These are phyloP conservation scores for Encarsia formosa DNA, from an alignment of 2,888 invertebrate species.

Conservation along the genomic window DNA sequence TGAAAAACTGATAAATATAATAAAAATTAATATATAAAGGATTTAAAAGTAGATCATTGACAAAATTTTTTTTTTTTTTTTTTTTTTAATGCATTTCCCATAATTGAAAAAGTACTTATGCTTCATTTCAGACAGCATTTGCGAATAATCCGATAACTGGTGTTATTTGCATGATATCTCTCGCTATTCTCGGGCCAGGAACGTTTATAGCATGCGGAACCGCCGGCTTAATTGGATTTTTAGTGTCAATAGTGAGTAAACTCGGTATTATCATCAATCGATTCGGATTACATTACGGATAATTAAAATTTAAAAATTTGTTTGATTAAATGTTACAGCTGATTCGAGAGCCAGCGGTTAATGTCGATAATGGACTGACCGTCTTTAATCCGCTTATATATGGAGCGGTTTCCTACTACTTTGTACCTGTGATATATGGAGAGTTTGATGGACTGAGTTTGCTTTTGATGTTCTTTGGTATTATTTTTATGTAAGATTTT, in stretches of 20 bases:
- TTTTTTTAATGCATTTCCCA: too few relatives aligned
- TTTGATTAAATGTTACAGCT: slow-evolving; percentile 28
- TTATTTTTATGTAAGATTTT: slow-evolving; percentile 40
- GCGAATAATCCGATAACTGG: slow-evolving; percentile 52
- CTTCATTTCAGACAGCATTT: slow-evolving; percentile 44
- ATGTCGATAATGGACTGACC: slow-evolving; percentile 42
- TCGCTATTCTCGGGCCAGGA: slow-evolving; percentile 41
- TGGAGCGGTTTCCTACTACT: slow-evolving; percentile 38
- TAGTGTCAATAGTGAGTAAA: slow-evolving; percentile 42
- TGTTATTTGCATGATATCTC: slow-evolving; percentile 44
- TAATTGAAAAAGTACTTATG: neutral
- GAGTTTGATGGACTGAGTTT: slow-evolving; percentile 38
- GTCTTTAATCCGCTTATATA: slow-evolving; percentile 45
- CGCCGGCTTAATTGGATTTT: slow-evolving; percentile 43
- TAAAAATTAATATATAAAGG: neutral
- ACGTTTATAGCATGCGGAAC: slow-evolving; percentile 36
- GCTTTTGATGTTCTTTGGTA: slow-evolving; percentile 33
- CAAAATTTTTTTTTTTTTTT: neutral
- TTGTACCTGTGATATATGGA: slow-evolving; percentile 38
- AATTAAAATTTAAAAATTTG: neutral
- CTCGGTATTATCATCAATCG: neutral
- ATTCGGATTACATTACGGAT: neutral
- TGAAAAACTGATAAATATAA: neutral
- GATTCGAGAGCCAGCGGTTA: slow-evolving; percentile 34
- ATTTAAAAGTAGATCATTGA: neutral